These are phyloP conservation scores for Daboia siamensis DNA, from an alignment of 2,113 vertebrate species.

Conservation along the genomic window DNA sequence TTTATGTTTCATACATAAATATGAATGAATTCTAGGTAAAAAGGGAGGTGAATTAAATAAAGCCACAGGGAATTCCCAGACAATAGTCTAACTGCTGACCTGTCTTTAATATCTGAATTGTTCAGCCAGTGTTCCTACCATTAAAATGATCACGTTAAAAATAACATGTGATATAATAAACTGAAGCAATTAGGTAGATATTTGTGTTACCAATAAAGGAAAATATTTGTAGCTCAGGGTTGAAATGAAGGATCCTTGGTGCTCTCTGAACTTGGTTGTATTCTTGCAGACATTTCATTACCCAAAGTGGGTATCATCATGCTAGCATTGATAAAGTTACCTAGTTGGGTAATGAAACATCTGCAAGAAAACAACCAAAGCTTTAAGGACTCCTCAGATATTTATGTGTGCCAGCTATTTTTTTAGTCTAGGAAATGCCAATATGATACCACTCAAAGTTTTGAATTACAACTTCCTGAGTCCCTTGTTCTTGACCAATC, in stretches of 20 bases:
- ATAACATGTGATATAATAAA: neutral
- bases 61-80: neutral
- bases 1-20: neutral
- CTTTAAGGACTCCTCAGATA: neutral
- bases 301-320: no score
- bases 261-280: no score
- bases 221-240: no score
- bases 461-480: neutral
- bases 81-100: neutral
- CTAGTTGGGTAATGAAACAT: no score
- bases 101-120: neutral
- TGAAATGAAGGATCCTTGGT: no score
- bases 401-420: neutral
- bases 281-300: no score
- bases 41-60: neutral
- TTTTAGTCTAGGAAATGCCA: neutral
- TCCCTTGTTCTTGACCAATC: neutral
- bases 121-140: neutral
- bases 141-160: neutral
- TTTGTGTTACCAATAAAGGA: neutral
- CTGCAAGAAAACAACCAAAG: no score
- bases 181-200: neutral
- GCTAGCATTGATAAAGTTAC: no score
- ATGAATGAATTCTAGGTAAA: neutral
- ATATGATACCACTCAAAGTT: neutral